Evolutionary conservation across 2,113 vertebrate genomes (phyloP), one percentile per base, ranked within the genome.

Genomic region (Salvator merianae): DNA sequence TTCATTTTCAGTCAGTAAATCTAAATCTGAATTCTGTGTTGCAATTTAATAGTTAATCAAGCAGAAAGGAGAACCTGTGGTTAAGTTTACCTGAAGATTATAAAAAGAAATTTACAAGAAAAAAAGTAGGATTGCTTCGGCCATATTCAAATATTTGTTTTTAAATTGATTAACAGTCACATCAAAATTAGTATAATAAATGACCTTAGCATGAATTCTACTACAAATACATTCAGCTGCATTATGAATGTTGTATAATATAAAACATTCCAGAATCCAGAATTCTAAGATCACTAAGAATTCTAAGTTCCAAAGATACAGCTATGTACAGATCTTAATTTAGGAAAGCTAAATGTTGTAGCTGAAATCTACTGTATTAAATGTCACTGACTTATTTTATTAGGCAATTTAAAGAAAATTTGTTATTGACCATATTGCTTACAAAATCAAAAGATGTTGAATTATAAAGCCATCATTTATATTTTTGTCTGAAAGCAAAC

Each of bases 401-500:
- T 53, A 53, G 50, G 16, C 13, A 5, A 24, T 66, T 36, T 26
- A 36, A 4, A 53, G 24, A 1, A 86, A 89, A 65, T 62, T 63
- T 84, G 73, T 0, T 3, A 65, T 87, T 26, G 32, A 18, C 77
- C 16, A 22, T 71, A 84, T 16, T 84, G 38, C 70, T 66, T 83
- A 71, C 20, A 63, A 83, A 88, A 5, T 26, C 0, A 59, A 89
- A 75, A 40, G 24, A 26, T 12, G 7, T 13, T n/a, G 28, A 78
- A 40, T 65, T 28, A 65, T 65, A 47, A 53, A 53, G 43, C 73
- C 5, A 30, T 73, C 18, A 62, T 62, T 73, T 22, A 62, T 62
- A 5, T 62, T 62, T 78, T 78, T 32, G 70, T 75, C 12, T 84
- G 82, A 84, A 69, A 89, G 81, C 4, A 87, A 81, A 87, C 24